Conservation (phyloP, 53 echinoderm and acorn worm genomes). For the Echinarachnius parma region DNA sequence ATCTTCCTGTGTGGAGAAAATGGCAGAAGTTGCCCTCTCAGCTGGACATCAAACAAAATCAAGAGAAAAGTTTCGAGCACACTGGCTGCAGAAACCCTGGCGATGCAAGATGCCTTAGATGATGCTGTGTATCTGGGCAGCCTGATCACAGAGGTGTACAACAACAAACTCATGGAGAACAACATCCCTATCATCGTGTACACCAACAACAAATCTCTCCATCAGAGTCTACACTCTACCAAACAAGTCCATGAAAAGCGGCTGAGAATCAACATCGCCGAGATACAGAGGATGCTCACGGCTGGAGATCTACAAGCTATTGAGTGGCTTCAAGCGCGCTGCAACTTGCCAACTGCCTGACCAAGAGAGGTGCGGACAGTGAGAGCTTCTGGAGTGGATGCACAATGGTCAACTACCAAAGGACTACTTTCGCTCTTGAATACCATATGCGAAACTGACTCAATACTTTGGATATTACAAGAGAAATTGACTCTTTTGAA, state of each 20-base stretch:
- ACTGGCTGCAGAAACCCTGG: slow-evolving; percentile 43
- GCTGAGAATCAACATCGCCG: slow-evolving; percentile 42
- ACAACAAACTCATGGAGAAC: slow-evolving; percentile 6
- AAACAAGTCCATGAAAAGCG: slow-evolving; percentile 47
- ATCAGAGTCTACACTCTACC: slow-evolving; percentile 52
- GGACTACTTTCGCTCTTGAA: too few relatives aligned
- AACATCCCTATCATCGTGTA: slow-evolving; percentile 1
- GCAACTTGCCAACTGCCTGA: slow-evolving; percentile 38
- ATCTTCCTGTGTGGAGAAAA: slow-evolving; percentile 37
- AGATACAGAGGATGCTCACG: slow-evolving; percentile 49
- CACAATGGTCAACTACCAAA: too few relatives aligned
- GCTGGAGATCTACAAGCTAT: slow-evolving; percentile 26
- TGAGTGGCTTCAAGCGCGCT: slow-evolving; percentile 36
- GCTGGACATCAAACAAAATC: slow-evolving; percentile 53
- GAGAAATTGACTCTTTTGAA: too few relatives aligned
- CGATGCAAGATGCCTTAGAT: slow-evolving; percentile 41
- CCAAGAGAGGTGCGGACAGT: slow-evolving; percentile 38
- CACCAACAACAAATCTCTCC: slow-evolving; percentile 48
- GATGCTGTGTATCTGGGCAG: slow-evolving; percentile 48
- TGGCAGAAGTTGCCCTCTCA: slow-evolving; percentile 23
- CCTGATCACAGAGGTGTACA: slow-evolving; percentile 45
- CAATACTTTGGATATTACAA: too few relatives aligned
- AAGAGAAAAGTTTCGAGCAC: slow-evolving; percentile 55
- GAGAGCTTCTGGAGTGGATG: too few relatives aligned
- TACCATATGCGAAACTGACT: too few relatives aligned